Evolutionary conservation across 2,888 invertebrate species (phyloP).

Genomic region (Onchidella celtica): DNA sequence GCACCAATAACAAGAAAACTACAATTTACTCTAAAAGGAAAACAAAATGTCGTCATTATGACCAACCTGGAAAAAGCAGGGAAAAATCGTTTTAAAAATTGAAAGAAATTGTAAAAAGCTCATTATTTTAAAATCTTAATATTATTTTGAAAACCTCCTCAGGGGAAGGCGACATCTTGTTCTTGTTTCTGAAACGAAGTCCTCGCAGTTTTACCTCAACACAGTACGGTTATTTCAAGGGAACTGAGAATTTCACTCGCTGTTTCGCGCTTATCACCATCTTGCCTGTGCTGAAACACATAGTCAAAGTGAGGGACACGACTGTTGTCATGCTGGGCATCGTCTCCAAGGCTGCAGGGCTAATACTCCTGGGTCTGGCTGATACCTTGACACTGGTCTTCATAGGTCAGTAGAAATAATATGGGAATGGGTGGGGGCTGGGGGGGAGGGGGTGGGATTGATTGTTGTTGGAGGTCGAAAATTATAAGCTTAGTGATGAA

Average conservation of each 20-base stretch:
- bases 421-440: too few relatives aligned
- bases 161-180: slow-evolving; percentile 90
- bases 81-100: too few relatives aligned
- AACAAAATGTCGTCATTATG: too few relatives aligned
- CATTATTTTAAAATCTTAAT: too few relatives aligned
- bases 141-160: too few relatives aligned
- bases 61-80: too few relatives aligned
- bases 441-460: too few relatives aligned
- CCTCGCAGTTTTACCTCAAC: slow-evolving; percentile 88
- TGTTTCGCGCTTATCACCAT: slow-evolving; percentile 73
- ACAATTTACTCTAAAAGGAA: too few relatives aligned
- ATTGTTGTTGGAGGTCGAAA: too few relatives aligned
- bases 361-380: slow-evolving; percentile 77
- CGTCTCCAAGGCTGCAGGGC: slow-evolving; percentile 75
- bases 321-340: slow-evolving; percentile 78
- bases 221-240: slow-evolving; percentile 85
- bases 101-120: too few relatives aligned
- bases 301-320: slow-evolving; percentile 71
- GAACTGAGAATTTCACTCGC: slow-evolving; percentile 83
- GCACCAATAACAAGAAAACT: too few relatives aligned
- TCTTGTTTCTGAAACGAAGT: slow-evolving; percentile 86
- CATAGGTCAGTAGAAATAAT: slow-evolving; percentile 77
- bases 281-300: slow-evolving; percentile 72
- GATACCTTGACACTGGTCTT: slow-evolving; percentile 74
- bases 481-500: too few relatives aligned